Evolutionary conservation across 2,797 vertebrate species (phyloP), one percentile per base, ranked within the genome.

Genomic region (Gymnothorax reevesii): DNA sequence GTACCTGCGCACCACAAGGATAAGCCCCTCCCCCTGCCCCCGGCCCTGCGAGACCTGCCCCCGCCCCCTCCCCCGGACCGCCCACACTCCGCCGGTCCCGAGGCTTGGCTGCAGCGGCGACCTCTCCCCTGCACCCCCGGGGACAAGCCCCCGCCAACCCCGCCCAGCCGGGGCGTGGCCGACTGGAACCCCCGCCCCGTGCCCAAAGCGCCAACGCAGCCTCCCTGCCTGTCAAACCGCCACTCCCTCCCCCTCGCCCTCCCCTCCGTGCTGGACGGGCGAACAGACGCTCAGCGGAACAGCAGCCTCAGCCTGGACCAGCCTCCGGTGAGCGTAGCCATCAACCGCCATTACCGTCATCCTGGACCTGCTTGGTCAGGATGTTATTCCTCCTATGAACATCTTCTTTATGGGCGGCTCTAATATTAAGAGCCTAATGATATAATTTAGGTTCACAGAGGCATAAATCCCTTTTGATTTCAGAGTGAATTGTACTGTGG

Each of bases 241-340:
- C 98, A 99, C 93, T 99, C 98, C 0, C 97, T 99, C 33, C 98
- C 98, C 0, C 95, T 99, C 92, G 97, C 98, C 1, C 92, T 99
- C 91, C 97, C 98, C 79, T 98, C 98, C 0, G 95, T 96, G 83
- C 77, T 95, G 88, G 98, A 99, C 17, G 86, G 94, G 64, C 96
- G 96, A 88, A 84, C 93, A 0, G 97, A 98, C 6, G 91, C 92
- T 0, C 94, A 94, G 77, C 96, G 97, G 87, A 97, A 97, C 91
- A 97, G 96, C 91, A 95, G 96, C 0, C 94, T 96, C 92, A 96
- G 96, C 92, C 94, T 98, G 93, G 98, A 99, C 88, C 95, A 94
- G 88, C 95, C 97, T 0, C 92, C 91, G 97, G 98, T 99, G 89
- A 97, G 95, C 88, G 9, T n/a, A 20, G 12, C 20, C 15, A 49